Evolutionary conservation across 2,797 vertebrate species (phyloP).

Genomic region (Chrosomus eos): DNA sequence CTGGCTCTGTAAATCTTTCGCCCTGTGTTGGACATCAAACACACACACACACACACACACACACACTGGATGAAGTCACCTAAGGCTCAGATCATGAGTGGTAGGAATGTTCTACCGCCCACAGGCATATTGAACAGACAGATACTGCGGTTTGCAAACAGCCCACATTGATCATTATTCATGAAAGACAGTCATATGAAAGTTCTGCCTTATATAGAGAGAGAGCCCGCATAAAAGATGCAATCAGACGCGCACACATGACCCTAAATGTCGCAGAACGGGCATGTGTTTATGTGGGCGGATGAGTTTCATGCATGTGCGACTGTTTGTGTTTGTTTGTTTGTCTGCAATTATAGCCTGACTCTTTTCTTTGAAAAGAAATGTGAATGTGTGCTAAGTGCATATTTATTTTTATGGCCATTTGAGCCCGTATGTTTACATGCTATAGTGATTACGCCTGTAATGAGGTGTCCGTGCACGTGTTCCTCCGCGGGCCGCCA

Average conservation of each 20-base stretch:
- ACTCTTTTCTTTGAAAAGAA: constrained; percentile 13
- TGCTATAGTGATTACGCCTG: constrained; percentile 14
- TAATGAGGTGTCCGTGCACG: constrained; percentile 34
- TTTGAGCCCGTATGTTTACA: constrained; percentile 28
- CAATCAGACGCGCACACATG: constrained; percentile 46
- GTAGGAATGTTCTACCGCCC: constrained; percentile 70
- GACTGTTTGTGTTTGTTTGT: constrained; percentile 29
- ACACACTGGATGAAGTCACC: constrained; percentile 63
- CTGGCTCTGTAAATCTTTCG: constrained; percentile 48
- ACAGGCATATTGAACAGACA: constrained; percentile 61
- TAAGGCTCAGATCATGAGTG: constrained; percentile 72
- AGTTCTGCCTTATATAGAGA: constrained; percentile 53
- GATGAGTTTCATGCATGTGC: constrained; percentile 3
- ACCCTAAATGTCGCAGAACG: constrained; percentile 32
- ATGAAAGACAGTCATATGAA: constrained; percentile 64
- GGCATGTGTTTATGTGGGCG: constrained; percentile 22
- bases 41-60: constrained; percentile 46
- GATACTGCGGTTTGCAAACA: constrained; percentile 64
- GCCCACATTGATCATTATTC: constrained; percentile 71
- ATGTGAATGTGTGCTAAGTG: constrained; percentile 5
- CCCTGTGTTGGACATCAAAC: constrained; percentile 31
- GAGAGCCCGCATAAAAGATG: constrained; percentile 41
- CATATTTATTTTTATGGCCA: constrained; percentile 32
- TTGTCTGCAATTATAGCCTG: constrained; percentile 11
- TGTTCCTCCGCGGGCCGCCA: not conserved